Evolutionary conservation across 1,140 invertebrate species (phyloP), one percentile per base, ranked within the genome.

Genomic region (Cryptotermes secundus): DNA sequence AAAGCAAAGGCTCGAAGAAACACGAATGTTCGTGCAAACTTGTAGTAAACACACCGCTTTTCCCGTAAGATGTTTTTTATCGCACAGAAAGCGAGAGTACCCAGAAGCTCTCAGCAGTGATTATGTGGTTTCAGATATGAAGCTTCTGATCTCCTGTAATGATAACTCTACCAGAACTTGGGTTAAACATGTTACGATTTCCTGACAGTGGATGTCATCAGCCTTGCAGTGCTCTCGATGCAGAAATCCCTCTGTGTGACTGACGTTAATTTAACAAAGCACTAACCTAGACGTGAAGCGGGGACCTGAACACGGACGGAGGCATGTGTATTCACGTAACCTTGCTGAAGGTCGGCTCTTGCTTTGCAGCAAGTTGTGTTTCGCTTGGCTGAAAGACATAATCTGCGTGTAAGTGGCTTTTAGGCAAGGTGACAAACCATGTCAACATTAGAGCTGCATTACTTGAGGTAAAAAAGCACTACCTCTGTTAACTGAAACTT

Each of bases 391-490:
- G 59, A 72, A 31, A 72, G 26, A 31, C 59, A 6, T 72, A 72
- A 72, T 72, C 59, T 72, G 59, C 26, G 59, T 72, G 26, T 72
- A 72, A 72, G 59, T 72, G 59, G 59, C 59, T 72, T 72, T 72
- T 72, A 72, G 59, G 59, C 59, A 31, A 72, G n/a, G n/a, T 72
- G 59, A 72, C 59, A 72, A 72, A 72, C 59, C 59, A 72, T 31
- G 59, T 72, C 59, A 72, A 31, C 59, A 31, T 72, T 72, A 72
- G 59, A 59, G 7, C 59, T 72, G 59, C 59, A 72, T 72, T 72
- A 31, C 26, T 31, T 26, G 0, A 7, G 45, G 59, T 14, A 9
- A 72, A 72, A 31, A 72, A n/a, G n/a, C 26, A n/a, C 14, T 6
- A n/a, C 26, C 59, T 31, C 10, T 31, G 59, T 72, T n/a, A 72